phyloP scores from a whole-genome alignment of 2,888 invertebrate species.

The Globia sparganii region DNA sequence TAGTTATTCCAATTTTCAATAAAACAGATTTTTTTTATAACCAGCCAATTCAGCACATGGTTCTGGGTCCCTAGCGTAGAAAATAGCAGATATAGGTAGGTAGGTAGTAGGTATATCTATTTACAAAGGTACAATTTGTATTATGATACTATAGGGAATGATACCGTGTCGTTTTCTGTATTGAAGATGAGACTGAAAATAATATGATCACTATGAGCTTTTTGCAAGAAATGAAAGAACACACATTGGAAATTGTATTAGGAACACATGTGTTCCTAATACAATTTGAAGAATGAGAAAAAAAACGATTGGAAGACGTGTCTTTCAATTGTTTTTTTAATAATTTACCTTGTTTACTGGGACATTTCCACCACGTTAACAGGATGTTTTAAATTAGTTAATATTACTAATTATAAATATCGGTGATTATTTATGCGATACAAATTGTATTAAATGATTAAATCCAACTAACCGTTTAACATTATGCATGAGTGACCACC shows the following conservation, averaged over 20 bases:
- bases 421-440: neutral
- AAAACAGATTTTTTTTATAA: neutral
- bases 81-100: neutral
- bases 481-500: slow-evolving; percentile 14
- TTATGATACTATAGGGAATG: slow-evolving; percentile 32
- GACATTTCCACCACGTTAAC: neutral
- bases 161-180: slow-evolving; percentile 10
- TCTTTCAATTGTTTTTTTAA: neutral
- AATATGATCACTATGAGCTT: slow-evolving; percentile 16
- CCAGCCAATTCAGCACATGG: too few species aligned
- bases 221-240: slow-evolving; percentile 3
- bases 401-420: neutral
- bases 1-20: neutral
- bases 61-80: too few species aligned
- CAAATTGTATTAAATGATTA: slow-evolving; percentile 22
- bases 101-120: neutral
- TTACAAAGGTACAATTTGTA: slow-evolving; percentile 25
- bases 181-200: slow-evolving; percentile 27
- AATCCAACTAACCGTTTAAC: slow-evolving; percentile 22
- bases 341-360: neutral
- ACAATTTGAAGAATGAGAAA: neutral
- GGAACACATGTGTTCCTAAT: neutral
- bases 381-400: neutral
- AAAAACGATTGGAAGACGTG: neutral
- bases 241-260: neutral